Percentiles rank a stretch among this genome's conserved stretches.
Evolutionary conservation across 1,140 invertebrate genomes (phyloP).

Genomic region (Zaprionus inermis): DNA sequence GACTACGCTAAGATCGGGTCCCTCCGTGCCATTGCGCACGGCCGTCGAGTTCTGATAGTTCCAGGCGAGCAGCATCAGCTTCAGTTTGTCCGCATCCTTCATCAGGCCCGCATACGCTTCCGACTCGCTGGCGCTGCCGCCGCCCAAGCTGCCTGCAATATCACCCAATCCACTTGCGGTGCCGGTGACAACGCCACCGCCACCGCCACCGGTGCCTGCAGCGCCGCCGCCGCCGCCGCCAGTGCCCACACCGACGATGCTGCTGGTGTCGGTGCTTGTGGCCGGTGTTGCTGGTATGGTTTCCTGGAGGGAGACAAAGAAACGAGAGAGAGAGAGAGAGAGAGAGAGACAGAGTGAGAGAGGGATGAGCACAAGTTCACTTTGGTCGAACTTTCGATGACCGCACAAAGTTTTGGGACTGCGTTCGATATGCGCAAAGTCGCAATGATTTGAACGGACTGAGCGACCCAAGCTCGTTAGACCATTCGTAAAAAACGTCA

Average conservation of each 20-base stretch:
- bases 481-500: conserved; percentile 64
- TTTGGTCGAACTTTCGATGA: conserved; percentile 53
- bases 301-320: conserved; percentile 54
- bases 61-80: conserved; percentile 93
- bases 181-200: conserved; percentile 34
- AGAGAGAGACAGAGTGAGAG: background rate
- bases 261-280: conserved; percentile 72
- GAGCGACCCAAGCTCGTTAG: conserved; percentile 58
- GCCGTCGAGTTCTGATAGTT: conserved; percentile 91
- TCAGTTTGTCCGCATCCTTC: conserved; percentile 93
- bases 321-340: background rate
- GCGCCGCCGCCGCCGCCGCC: conserved; percentile 41
- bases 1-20: conserved; percentile 85
- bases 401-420: conserved; percentile 67
- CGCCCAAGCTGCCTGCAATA: conserved; percentile 50
- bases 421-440: conserved; percentile 72
- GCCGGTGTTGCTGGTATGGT: conserved; percentile 79
- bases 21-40: conserved; percentile 83
- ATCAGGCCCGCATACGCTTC: conserved; percentile 85
- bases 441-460: conserved; percentile 67
- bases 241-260: conserved; percentile 58
- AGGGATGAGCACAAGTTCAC: conserved; percentile 35
- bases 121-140: conserved; percentile 66
- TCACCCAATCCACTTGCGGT: conserved; percentile 37
- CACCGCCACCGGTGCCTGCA: conserved; percentile 32